A percentile compares a stretch with the other conserved stretches of the same genome.
phyloP scores from a whole-genome alignment of 2,797 vertebrate species.

The Cossypha polioptera region DNA sequence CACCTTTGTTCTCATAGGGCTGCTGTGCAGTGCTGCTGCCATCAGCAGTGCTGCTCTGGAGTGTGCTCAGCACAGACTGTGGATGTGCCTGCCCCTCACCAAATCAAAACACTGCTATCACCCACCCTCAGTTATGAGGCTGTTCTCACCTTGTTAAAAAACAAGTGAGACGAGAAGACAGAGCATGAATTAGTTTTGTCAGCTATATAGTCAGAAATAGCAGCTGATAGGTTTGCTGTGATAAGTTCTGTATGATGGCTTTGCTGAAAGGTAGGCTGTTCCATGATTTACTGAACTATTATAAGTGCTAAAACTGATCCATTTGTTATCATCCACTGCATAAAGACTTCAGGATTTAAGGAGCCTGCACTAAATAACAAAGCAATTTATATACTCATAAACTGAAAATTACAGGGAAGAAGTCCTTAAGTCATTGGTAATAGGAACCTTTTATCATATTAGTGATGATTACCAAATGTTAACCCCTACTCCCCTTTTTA shows the following conservation, averaged over 20 bases:
- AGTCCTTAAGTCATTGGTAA: slow-evolving; percentile 2
- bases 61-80: fast-evolving
- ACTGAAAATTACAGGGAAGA: slow-evolving; percentile 30
- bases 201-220: neutral
- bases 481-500: neutral
- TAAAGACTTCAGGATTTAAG: slow-evolving; percentile 61
- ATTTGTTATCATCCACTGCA: slow-evolving; percentile 61
- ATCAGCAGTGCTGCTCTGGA: neutral
- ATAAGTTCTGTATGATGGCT: neutral
- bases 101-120: neutral
- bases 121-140: fast-evolving
- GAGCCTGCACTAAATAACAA: slow-evolving; percentile 60
- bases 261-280: slow-evolving; percentile 35
- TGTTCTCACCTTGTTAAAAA: neutral
- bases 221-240: neutral
- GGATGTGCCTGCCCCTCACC: neutral
- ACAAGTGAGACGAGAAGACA: neutral
- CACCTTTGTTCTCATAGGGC: fast-evolving
- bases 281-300: slow-evolving; percentile 41
- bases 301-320: slow-evolving; percentile 21
- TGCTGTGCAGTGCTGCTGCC: neutral
- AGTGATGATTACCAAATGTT: slow-evolving; percentile 28
- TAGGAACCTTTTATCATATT: slow-evolving; percentile 54
- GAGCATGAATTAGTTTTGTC: neutral
- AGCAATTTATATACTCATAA: slow-evolving; percentile 64